Percentiles rank a stretch among this genome's conserved stretches.
These are phyloP conservation scores for Anhinga rufa DNA, from an alignment of 2,113 vertebrate species.

Conservation along the genomic window DNA sequence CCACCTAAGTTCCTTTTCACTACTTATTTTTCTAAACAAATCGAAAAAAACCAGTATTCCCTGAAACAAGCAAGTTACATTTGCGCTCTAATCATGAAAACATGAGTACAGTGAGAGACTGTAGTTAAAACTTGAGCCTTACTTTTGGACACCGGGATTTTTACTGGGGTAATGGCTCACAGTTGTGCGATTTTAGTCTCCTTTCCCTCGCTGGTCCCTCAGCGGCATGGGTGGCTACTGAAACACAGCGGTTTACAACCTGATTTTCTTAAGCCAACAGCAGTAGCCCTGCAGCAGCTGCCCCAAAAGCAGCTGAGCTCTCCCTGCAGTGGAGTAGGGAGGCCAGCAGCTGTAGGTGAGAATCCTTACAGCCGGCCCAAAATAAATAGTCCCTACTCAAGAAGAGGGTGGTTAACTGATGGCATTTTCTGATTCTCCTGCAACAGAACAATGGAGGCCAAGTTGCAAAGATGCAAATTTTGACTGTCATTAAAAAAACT, in stretches of 20 bases:
- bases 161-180: accelerated
- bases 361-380: not conserved
- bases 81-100: not conserved
- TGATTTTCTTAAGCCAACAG: not conserved
- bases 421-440: not conserved
- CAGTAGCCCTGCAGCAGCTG: not conserved
- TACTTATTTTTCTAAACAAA: not conserved
- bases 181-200: too few species aligned
- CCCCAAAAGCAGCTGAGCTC: not conserved
- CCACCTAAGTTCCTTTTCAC: not conserved
- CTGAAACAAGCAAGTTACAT: not conserved
- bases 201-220: not conserved
- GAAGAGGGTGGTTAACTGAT: not conserved
- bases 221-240: not conserved
- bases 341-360: not conserved
- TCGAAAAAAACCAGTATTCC: accelerated
- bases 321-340: not conserved
- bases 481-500: not conserved
- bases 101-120: accelerated
- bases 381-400: not conserved
- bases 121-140: not conserved
- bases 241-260: not conserved
- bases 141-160: not conserved
- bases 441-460: not conserved
- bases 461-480: not conserved